These are phyloP conservation scores for Chrysolina americana DNA, from an alignment of 2,888 invertebrate genomes.

Conservation along the genomic window DNA sequence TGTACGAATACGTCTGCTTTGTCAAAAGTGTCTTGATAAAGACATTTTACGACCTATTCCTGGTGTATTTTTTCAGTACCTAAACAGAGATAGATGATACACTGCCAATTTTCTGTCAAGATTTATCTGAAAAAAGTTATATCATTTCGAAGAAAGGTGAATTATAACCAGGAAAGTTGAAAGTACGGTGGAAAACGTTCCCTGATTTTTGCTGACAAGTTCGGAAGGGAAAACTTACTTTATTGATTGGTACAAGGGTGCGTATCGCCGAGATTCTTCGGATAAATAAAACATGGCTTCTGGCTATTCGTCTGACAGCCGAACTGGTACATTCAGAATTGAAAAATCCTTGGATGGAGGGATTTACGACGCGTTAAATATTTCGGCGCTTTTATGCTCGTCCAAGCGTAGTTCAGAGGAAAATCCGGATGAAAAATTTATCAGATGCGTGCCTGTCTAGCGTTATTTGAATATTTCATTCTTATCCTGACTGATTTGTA, in stretches of 20 bases:
- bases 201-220: slow-evolving; percentile 16
- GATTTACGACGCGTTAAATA: slow-evolving; percentile 42
- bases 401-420: slow-evolving; percentile 22
- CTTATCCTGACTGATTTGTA: background rate
- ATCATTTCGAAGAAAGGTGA: too few relatives aligned
- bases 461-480: slow-evolving; percentile 14
- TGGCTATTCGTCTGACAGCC: slow-evolving; percentile 33
- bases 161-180: background rate
- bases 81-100: too few relatives aligned
- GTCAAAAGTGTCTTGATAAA: too few relatives aligned
- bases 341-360: slow-evolving; percentile 29
- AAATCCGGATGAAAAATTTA: slow-evolving; percentile 26
- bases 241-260: slow-evolving; percentile 33
- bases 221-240: slow-evolving; percentile 12
- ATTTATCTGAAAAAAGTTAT: too few relatives aligned
- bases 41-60: too few relatives aligned
- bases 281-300: slow-evolving; percentile 49
- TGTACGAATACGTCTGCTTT: too few relatives aligned
- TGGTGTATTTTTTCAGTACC: too few relatives aligned
- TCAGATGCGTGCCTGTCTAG: slow-evolving; percentile 17
- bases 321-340: slow-evolving; percentile 31
- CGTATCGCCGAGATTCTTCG: slow-evolving; percentile 39
- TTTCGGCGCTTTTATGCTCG: slow-evolving; percentile 34
- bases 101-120: too few relatives aligned
- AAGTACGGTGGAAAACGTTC: background rate